Conservation (phyloP, 1,140 invertebrate species). For the Aphis gossypii region DNA sequence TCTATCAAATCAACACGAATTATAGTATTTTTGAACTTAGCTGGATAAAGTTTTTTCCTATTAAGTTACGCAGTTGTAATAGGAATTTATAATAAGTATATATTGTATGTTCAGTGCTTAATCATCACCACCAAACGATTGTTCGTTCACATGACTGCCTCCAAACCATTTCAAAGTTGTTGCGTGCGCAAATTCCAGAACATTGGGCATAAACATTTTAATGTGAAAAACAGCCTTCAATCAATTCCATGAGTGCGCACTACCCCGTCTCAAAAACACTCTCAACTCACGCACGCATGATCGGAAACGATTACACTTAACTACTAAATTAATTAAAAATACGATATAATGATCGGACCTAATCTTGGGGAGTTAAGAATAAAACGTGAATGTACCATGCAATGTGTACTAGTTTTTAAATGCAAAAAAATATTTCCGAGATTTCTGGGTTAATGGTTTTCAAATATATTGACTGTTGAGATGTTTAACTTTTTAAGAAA, state of each 20-base stretch:
- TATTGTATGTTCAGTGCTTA: background rate
- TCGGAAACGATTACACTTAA: background rate
- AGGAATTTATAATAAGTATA: background rate
- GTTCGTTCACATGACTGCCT: background rate
- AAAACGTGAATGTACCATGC: no score
- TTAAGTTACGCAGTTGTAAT: background rate
- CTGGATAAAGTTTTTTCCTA: background rate
- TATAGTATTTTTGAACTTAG: background rate
- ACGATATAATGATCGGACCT: no score
- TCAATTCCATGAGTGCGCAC: background rate
- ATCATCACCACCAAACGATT: background rate
- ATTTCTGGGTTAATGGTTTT: no score
- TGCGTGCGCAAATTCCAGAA: background rate
- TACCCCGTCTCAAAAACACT: background rate
- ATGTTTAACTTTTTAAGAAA: background rate
- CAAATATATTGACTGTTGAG: background rate
- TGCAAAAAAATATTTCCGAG: no score
- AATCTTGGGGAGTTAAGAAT: background rate
- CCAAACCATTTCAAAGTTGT: constrained; percentile 4
- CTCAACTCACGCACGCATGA: background rate
- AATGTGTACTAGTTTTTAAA: background rate
- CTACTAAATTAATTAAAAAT: background rate
- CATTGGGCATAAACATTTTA: constrained; percentile 18
- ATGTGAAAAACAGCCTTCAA: background rate
- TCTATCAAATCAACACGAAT: background rate